A percentile compares a stretch with the other conserved stretches of the same genome.
phyloP scores from a whole-genome alignment of 2,888 invertebrate species.

The Lutraria lutraria region DNA sequence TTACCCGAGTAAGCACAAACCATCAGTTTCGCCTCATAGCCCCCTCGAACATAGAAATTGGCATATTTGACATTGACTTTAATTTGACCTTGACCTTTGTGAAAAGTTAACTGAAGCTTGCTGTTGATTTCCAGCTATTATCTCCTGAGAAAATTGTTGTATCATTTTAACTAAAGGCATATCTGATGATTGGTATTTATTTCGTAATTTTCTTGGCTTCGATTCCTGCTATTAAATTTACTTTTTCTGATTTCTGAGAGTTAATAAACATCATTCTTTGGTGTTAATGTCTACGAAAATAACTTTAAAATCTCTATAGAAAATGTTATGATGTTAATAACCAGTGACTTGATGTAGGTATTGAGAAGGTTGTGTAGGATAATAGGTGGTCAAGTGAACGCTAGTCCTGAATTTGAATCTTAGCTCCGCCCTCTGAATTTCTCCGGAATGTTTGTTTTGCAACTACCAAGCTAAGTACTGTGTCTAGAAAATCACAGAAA shows the following conservation, averaged over 20 bases:
- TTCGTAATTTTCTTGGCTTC: background rate
- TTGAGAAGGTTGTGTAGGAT: too few species aligned
- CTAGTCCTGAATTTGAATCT: too few species aligned
- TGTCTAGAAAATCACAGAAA: too few species aligned
- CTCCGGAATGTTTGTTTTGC: too few species aligned
- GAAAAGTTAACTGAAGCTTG: background rate
- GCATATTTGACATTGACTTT: background rate
- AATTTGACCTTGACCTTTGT: conserved; percentile 9
- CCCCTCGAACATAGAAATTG: too few species aligned
- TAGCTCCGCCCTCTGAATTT: too few species aligned
- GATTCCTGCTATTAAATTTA: background rate
- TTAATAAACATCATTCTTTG: background rate
- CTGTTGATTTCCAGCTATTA: background rate
- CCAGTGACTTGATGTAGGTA: background rate
- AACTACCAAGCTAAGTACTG: too few species aligned
- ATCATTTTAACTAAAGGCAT: background rate
- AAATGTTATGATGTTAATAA: background rate
- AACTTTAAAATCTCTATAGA: background rate
- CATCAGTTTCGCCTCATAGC: too few species aligned
- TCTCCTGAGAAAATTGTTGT: background rate
- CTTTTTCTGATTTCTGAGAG: background rate
- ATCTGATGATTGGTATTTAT: background rate
- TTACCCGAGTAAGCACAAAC: too few species aligned
- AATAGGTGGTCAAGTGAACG: too few species aligned
- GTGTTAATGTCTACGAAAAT: background rate